These are phyloP conservation scores for Neodiprion virginianus DNA, from an alignment of 1,140 invertebrate species.

Conservation along the genomic window DNA sequence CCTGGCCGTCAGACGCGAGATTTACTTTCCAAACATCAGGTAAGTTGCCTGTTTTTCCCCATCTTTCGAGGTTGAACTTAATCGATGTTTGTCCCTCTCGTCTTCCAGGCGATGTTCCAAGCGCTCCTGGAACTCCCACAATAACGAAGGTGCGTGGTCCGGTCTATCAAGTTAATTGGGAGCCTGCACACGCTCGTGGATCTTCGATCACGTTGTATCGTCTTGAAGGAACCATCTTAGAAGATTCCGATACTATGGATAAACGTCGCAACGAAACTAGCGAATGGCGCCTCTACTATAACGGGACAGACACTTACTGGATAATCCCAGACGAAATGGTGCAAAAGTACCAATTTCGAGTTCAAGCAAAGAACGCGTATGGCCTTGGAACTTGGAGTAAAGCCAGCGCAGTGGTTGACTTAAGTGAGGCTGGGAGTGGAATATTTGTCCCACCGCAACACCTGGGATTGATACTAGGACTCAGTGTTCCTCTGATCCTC, in stretches of 20 bases:
- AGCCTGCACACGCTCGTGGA: slow-evolving; percentile 72
- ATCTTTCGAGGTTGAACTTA: neutral
- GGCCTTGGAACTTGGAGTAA: slow-evolving; percentile 78
- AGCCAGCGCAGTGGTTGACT: slow-evolving; percentile 67
- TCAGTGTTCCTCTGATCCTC: slow-evolving; percentile 62
- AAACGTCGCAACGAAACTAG: slow-evolving; percentile 39
- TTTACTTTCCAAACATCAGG: slow-evolving; percentile 81
- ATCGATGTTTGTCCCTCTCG: slow-evolving; percentile 22
- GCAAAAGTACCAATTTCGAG: slow-evolving; percentile 75
- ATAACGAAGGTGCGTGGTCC: slow-evolving; percentile 69
- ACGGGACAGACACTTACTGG: slow-evolving; percentile 84
- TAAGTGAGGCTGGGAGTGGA: slow-evolving; percentile 62
- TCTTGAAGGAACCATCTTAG: slow-evolving; percentile 62
- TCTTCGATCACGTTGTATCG: slow-evolving; percentile 67
- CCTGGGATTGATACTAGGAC: slow-evolving; percentile 66
- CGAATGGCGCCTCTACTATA: slow-evolving; percentile 78
- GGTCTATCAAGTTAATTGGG: slow-evolving; percentile 78
- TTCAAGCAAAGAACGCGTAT: slow-evolving; percentile 78
- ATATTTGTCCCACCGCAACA: slow-evolving; percentile 67
- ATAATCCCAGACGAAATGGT: slow-evolving; percentile 72
- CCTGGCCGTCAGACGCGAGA: slow-evolving; percentile 72
- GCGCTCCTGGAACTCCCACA: slow-evolving; percentile 70
- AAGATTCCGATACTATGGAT: slow-evolving; percentile 44
- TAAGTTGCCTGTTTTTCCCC: slow-evolving; percentile 48
- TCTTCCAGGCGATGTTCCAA: slow-evolving; percentile 69